A percentile compares a stretch with the other conserved stretches of the same genome.
Conservation (phyloP, 1,140 invertebrate species). For the Lasaia peninsularis region DNA sequence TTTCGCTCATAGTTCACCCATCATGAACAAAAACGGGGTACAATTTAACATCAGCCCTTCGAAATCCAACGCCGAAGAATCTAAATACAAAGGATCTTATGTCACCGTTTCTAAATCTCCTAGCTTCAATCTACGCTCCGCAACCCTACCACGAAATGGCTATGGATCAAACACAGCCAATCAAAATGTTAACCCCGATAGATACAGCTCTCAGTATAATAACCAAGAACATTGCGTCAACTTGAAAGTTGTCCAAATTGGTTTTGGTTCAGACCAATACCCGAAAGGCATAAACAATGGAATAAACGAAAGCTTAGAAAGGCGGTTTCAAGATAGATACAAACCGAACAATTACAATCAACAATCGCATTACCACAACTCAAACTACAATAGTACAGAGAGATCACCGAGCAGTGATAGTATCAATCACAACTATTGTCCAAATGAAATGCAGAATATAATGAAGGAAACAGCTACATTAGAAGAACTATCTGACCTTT, state of each 20-base stretch:
- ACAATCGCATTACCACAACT: constrained; percentile 55
- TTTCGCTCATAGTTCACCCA: constrained; percentile 72
- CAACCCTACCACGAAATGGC: constrained; percentile 84
- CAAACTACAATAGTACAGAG: constrained; percentile 66
- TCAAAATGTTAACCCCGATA: constrained; percentile 69
- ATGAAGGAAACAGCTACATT: constrained; percentile 79
- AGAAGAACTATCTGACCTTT: constrained; percentile 84
- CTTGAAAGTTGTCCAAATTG: constrained; percentile 77
- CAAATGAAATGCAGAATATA: constrained; percentile 63
- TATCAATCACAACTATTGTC: constrained; percentile 65
- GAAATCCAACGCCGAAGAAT: constrained; percentile 66
- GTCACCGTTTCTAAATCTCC: constrained; percentile 68
- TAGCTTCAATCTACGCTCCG: constrained; percentile 79
- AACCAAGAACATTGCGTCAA: constrained; percentile 76
- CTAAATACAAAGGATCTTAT: constrained; percentile 62
- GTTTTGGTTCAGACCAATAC: constrained; percentile 66
- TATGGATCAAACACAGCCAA: constrained; percentile 72
- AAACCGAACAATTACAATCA: constrained; percentile 68
- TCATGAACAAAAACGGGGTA: constrained; percentile 68
- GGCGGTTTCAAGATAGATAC: constrained; percentile 64
- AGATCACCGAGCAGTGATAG: constrained; percentile 64
- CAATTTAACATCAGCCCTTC: constrained; percentile 72
- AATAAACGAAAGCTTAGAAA: constrained; percentile 77
- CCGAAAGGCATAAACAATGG: constrained; percentile 68
- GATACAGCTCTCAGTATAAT: constrained; percentile 74